Conservation (phyloP, 2,113 vertebrate species). For the Cyprinodon brontotheroides region DNA sequence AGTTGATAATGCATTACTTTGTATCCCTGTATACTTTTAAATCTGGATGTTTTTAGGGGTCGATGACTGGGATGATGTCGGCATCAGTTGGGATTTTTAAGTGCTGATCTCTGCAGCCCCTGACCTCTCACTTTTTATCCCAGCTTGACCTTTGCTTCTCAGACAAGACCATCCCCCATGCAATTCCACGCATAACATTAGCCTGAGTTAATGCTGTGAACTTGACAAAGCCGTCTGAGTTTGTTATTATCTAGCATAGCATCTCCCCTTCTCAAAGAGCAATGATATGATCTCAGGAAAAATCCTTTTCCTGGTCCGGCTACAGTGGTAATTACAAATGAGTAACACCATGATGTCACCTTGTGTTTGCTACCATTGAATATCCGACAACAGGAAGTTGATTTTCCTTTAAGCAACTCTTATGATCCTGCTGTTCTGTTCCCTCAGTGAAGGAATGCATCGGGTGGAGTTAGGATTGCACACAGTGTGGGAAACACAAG, state of each 20-base stretch:
- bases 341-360: slow-evolving; percentile 18
- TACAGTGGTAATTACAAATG: slow-evolving; percentile 27
- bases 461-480: slow-evolving; percentile 45
- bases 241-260: slow-evolving; percentile 28
- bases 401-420: slow-evolving; percentile 58
- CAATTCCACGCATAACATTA: slow-evolving; percentile 4
- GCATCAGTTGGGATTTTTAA: slow-evolving; percentile 9
- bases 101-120: slow-evolving; percentile 7
- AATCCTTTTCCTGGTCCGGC: slow-evolving; percentile 50
- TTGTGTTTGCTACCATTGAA: slow-evolving; percentile 10
- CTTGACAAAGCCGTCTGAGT: slow-evolving; percentile 10
- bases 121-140: slow-evolving; percentile 28
- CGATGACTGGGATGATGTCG: not conserved
- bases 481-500: slow-evolving; percentile 35
- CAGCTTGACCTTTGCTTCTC: slow-evolving; percentile 28
- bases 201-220: slow-evolving; percentile 40
- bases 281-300: slow-evolving; percentile 33
- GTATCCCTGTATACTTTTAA: not conserved
- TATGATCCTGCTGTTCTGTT: slow-evolving; percentile 26
- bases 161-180: not conserved
- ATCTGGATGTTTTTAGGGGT: not conserved
- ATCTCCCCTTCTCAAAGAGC: slow-evolving; percentile 29
- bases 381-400: slow-evolving; percentile 43
- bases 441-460: slow-evolving; percentile 39
- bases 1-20: not conserved